Percentiles rank a stretch among this genome's conserved stretches.
Conservation (phyloP, 2,113 vertebrate genomes). For the Amazona vittata region DNA sequence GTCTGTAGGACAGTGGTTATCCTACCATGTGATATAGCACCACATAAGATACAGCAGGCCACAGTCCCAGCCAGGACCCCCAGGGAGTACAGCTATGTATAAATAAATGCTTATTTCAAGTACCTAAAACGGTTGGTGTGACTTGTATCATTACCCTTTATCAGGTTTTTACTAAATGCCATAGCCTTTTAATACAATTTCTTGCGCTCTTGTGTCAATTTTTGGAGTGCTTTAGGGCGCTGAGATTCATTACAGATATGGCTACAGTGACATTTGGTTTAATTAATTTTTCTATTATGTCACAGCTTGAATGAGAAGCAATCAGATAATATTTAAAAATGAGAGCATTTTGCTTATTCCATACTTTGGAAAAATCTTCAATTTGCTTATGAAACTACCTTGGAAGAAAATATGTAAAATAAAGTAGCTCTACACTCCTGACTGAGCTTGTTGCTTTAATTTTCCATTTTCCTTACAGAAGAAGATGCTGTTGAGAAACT, state of each 20-base stretch:
- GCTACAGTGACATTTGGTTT: constrained; percentile 32
- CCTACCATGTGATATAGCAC: not conserved
- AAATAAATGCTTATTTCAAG: not conserved
- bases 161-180: constrained; percentile 4
- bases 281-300: constrained; percentile 51
- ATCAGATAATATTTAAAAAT: not conserved
- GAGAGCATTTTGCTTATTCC: not conserved
- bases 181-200: constrained; percentile 17
- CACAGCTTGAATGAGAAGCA: constrained; percentile 30
- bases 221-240: constrained; percentile 8
- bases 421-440: not conserved
- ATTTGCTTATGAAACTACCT: not conserved
- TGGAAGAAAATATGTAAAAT: not conserved
- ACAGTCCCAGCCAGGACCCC: not conserved
- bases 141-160: not conserved
- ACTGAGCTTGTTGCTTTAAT: not conserved
- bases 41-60: not conserved
- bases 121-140: not conserved
- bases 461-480: not conserved
- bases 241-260: constrained; percentile 29
- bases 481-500: not conserved
- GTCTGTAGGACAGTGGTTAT: not conserved
- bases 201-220: not conserved
- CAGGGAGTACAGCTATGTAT: not conserved
- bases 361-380: not conserved